Base-by-base conservation (phyloP, 2,888 invertebrate species). In the Trisateles emortualis region DNA sequence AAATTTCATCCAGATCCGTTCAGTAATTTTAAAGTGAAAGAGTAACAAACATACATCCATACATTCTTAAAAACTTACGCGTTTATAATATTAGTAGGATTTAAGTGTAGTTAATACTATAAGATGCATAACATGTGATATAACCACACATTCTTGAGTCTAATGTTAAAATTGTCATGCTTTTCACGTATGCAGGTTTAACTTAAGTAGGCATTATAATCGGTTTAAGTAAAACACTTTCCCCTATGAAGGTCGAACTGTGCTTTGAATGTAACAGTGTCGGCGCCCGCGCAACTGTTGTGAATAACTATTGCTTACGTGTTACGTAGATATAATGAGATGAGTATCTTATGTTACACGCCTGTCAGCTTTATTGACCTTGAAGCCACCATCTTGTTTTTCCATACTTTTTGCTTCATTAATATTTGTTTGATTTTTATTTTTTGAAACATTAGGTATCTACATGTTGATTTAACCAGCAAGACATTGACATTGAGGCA, bases 221-320 rank as follows among this genome's bases (percentile, higher is more conserved):
- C 77, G 71, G 75, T 80, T 80, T 79, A 74, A 84, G 82, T 83
- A 78, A 86, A 88, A 85, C 86, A 88, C 89, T 89, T 89, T 89
- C 88, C 58, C 84, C 58, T 22, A 56, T 79, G 87, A 88, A 89
- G 89, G 90, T 87, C 87, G 81, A 49, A 58, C 66, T 80, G 76
- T 76, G 83, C 77, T 78, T 82, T 80, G 83, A 81, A 84, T 84
- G 76, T 79, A 62, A 67, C 68, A 30, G 40, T 17, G 41, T 41
- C 30, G 32, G 75, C 74, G 79, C 60, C 19, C 74, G 76, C 69
- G 78, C 70, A 68, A 67, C 75, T 54, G 60, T 70, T 76, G 74
- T 72, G 72, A 59, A 72, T 71, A 68, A 64, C 59, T 67, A 66
- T 65, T 53, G 52, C 48, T 49, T 57, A 47, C 52, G 46, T 59